phyloP scores from a whole-genome alignment of 2,888 invertebrate genomes.

The Xestobium rufovillosum region DNA sequence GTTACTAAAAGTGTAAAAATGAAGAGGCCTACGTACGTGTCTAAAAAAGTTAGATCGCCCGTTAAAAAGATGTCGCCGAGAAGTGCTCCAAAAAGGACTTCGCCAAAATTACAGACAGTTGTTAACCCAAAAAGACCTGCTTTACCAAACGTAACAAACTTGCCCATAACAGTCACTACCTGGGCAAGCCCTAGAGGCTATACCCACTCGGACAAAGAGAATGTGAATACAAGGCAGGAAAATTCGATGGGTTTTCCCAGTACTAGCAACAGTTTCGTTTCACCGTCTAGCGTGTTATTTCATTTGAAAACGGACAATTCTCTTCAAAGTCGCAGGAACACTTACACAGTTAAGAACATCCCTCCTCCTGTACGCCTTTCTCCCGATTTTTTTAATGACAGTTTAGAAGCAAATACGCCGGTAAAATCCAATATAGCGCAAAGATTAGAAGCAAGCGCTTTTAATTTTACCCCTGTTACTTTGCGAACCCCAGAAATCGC shows the following conservation, averaged over 20 bases:
- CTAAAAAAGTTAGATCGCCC: too few relatives aligned
- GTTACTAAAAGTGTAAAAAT: too few relatives aligned
- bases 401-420: too few relatives aligned
- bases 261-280: neutral
- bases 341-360: constrained; percentile 12
- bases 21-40: too few relatives aligned
- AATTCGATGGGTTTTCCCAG: neutral
- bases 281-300: neutral
- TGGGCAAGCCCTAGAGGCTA: too few relatives aligned
- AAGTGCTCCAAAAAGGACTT: too few relatives aligned
- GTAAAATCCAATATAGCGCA: too few relatives aligned
- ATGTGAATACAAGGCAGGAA: neutral
- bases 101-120: too few relatives aligned
- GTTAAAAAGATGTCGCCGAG: too few relatives aligned
- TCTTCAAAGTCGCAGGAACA: constrained; percentile 15
- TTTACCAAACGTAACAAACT: constrained; percentile 18
- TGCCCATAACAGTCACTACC: constrained; percentile 7
- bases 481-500: neutral
- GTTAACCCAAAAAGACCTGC: constrained; percentile 5
- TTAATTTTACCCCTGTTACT: neutral
- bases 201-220: too few relatives aligned
- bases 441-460: too few relatives aligned
- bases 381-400: constrained; percentile 25
- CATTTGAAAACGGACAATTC: neutral
- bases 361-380: constrained; percentile 1